Conservation (phyloP, 2,113 vertebrate genomes). For the Carlito syrichta region DNA sequence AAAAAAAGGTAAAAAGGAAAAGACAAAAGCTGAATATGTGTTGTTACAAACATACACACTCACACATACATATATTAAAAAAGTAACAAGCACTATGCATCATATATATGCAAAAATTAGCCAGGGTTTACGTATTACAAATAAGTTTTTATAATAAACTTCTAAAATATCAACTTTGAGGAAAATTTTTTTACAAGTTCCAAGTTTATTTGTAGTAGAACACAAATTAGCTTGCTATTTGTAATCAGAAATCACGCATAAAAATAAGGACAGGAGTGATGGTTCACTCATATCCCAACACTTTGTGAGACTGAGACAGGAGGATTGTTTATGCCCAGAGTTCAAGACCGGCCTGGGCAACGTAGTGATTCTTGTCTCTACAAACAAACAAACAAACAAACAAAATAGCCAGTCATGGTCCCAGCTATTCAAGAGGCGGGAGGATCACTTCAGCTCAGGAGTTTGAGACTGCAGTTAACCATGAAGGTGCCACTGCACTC, state of each 20-base stretch:
- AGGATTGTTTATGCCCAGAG: no score
- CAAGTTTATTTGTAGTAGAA: not conserved
- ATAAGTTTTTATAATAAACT: not conserved
- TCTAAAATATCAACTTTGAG: not conserved
- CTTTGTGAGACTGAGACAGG: no score
- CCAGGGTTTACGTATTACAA: not conserved
- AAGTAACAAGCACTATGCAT: not conserved
- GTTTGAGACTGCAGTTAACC: no score
- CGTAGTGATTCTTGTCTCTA: no score
- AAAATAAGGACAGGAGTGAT: no score
- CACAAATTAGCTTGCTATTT: not conserved
- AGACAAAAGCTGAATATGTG: not conserved
- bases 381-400: no score
- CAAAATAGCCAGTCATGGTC: no score
- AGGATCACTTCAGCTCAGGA: no score
- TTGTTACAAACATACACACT: not conserved
- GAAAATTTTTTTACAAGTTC: not conserved
- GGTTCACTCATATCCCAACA: no score
- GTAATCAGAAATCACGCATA: slow-evolving; percentile 12
- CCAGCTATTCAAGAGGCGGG: no score
- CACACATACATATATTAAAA: not conserved
- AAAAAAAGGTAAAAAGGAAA: slow-evolving; percentile 7
- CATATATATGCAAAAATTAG: not conserved
- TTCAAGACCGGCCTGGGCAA: no score
- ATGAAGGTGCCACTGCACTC: no score